Evolutionary conservation across 1,140 invertebrate genomes (phyloP), one percentile per base, ranked within the genome.

Genomic region (Rhagoletis pomonella): DNA sequence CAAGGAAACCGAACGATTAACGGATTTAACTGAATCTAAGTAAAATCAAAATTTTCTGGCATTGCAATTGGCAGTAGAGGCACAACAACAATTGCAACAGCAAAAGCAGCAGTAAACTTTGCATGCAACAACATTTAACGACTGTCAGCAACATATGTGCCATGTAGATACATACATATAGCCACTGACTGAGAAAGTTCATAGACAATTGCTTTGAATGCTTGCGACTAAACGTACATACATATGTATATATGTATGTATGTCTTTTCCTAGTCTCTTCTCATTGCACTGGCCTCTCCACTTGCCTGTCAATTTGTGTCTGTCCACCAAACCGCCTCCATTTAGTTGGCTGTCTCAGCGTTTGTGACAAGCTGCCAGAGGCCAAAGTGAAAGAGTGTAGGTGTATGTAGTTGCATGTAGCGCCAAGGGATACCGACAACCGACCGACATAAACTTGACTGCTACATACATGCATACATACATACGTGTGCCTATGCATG

Each of bases 1-100:
- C 47, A 55, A 77, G 69, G 44, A 47, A 81, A 81, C 47, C 47
- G 19, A 58, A 55, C 73, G 73, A 81, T 81, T 81, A 81, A 81
- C 73, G 73, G 47, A 55, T 81, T 19, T n/a, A 6, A 81, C 39
- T 55, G 73, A 81, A 29, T 4, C 19, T 7, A 81, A 81, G 19
- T 55, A 81, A 81, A 81, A 81, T 81, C 73, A 81, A 50, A 86
- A 60, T 44, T 60, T 62, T 17, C 55, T 59, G 19, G 14, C 58
- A 86, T 62, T 65, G 9, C 85, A 65, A 65, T 17, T 17, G 62
- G 59, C 59, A 86, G 85, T 58, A 86, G 12, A 62, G 29, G 3
- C 42, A 86, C 59, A 86, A 44, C 7, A 64, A 86, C 59, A 85
- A 62, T 59, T 29, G n/a, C 44, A 12, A 85, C 59, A 65, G 0